Base-by-base conservation (phyloP, 2,888 invertebrate species). In the Copidosoma aretas region DNA sequence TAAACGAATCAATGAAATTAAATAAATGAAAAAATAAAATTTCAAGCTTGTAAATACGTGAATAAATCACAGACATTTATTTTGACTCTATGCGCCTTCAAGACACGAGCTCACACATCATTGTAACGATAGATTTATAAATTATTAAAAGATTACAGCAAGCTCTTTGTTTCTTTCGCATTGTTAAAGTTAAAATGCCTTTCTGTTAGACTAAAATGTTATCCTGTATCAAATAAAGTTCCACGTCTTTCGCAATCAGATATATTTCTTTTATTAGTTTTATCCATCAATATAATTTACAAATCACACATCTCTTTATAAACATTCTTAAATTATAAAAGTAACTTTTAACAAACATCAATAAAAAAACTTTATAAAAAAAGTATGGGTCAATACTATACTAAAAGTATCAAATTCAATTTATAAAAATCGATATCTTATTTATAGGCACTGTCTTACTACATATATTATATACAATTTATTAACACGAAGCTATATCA, bases 201-300 rank as follows among this genome's bases (percentile, higher is more conserved):
- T 73, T 75, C 69, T 72, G 76, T 75, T 71, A 73, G 71, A 71
- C 75, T 75, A 74, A 76, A 75, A 78, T 73, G 75, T 75, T 79
- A 75, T 75, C 75, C 76, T 75, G 76, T 79, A 77, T 78, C 75
- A 73, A 81, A 81, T 80, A 80, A 79, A 80, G 75, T 75, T 77
- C 72, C 75, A 74, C 77, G 77, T 77, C 77, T 79, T 81, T 79
- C 76, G 73, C 77, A 78, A 74, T 17, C 49, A 57, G 15, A 17
- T 21, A 24, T 17, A 43, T 60, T 19, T 60, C 57, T 52, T 59
- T 53, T 41, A 17, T 25, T 49, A 21, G 39, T 14, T 41, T 22
- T 14, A 43, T 15, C 21, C 25, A 21, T 49, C 19, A 0, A 1
- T 39, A 46, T 61, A 21, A 25, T 21, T 39, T 19, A 25, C 17